These are phyloP conservation scores for Pelodiscus sinensis DNA, from an alignment of 2,113 vertebrate genomes.

Conservation along the genomic window DNA sequence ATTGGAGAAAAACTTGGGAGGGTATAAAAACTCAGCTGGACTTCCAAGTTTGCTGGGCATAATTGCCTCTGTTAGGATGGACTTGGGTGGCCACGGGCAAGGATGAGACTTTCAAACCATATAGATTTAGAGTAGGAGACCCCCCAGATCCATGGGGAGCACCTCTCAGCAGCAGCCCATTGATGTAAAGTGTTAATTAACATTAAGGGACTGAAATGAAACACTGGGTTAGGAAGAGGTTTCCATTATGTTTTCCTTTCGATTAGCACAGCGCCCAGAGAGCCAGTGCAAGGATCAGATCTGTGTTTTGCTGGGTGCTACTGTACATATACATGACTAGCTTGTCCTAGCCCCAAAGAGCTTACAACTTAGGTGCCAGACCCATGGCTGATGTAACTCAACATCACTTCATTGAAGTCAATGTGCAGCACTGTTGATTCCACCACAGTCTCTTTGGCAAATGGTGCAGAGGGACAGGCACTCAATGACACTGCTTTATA, in stretches of 20 bases:
- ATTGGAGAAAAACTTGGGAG: not conserved
- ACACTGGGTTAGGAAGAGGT: not conserved
- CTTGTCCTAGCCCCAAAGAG: too few species aligned
- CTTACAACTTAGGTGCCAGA: not conserved
- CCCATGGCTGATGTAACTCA: not conserved
- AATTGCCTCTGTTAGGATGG: not conserved
- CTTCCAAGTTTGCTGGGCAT: not conserved
- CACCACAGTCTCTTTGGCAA: not conserved
- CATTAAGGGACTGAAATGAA: not conserved
- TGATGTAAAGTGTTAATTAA: not conserved
- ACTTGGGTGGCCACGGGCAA: rapidly evolving
- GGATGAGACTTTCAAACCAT: not conserved
- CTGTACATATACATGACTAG: rapidly evolving
- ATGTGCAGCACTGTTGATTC: not conserved
- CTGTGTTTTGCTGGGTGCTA: not conserved
- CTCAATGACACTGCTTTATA: not conserved
- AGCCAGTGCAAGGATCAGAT: rapidly evolving
- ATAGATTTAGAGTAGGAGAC: not conserved
- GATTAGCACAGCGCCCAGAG: not conserved
- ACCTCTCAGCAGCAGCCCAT: not conserved
- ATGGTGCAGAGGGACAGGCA: not conserved
- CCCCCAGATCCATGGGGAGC: not conserved
- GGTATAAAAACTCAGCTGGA: not conserved
- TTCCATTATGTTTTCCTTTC: not conserved
- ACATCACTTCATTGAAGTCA: not conserved